Evolutionary conservation across 2,797 vertebrate species (phyloP).

Genomic region (Acanthurus lineatus): DNA sequence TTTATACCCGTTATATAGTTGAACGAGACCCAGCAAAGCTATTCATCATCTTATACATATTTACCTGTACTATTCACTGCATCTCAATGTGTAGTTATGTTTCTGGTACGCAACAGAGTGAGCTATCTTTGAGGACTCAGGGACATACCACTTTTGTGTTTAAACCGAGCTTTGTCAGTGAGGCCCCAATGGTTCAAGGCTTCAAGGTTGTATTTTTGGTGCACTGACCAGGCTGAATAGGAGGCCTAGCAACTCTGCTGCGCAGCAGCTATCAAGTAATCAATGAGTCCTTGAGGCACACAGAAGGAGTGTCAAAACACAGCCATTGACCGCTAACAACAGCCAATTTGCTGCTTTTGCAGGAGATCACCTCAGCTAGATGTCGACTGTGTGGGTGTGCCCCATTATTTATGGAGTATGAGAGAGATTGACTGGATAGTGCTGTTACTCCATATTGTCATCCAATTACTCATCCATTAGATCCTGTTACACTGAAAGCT

Average conservation of each 20-base stretch:
- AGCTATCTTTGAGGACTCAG: slow-evolving; percentile 29
- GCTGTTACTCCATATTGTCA: slow-evolving; percentile 70
- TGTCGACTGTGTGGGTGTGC: slow-evolving; percentile 69
- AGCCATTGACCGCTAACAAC: slow-evolving; percentile 78
- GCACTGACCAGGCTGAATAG: slow-evolving; percentile 75
- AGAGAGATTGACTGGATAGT: slow-evolving; percentile 70
- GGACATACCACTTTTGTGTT: slow-evolving; percentile 26
- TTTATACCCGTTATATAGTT: slow-evolving; percentile 21
- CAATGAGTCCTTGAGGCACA: slow-evolving; percentile 81
- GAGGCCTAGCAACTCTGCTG: slow-evolving; percentile 71
- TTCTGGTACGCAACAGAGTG: slow-evolving; percentile 19
- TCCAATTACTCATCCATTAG: slow-evolving; percentile 75
- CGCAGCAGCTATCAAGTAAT: slow-evolving; percentile 77
- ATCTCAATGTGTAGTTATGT: slow-evolving; percentile 16
- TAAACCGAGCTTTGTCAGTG: slow-evolving; percentile 31
- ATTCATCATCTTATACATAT: slow-evolving; percentile 24
- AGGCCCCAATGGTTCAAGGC: slow-evolving; percentile 35
- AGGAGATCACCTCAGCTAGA: slow-evolving; percentile 72
- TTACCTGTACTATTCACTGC: slow-evolving; percentile 1
- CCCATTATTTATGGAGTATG: slow-evolving; percentile 70
- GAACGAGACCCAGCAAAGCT: slow-evolving; percentile 21
- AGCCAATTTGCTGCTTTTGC: slow-evolving; percentile 78
- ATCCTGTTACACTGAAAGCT: slow-evolving; percentile 52
- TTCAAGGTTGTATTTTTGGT: slow-evolving; percentile 70
- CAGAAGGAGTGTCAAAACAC: slow-evolving; percentile 80